Conservation (phyloP, 2,888 invertebrate genomes). For the Clistopyga incitator region DNA sequence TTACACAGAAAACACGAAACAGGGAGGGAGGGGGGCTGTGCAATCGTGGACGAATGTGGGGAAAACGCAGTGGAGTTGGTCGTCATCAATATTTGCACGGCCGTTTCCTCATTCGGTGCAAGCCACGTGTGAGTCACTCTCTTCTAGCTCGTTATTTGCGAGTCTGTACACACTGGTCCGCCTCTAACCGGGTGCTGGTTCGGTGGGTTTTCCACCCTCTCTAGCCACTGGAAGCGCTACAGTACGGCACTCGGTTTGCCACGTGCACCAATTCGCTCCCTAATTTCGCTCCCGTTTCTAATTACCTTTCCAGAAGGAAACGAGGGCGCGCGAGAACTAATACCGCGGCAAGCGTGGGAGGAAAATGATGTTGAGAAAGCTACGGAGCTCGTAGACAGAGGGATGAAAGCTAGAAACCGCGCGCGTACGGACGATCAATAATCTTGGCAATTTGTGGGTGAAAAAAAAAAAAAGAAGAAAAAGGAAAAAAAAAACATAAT, state of each 20-base stretch:
- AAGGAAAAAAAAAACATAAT: no score
- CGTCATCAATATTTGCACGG: slow-evolving; percentile 64
- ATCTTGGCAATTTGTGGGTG: slow-evolving; percentile 20
- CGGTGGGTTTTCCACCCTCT: slow-evolving; percentile 60
- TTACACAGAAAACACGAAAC: slow-evolving; percentile 27
- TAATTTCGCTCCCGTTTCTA: slow-evolving; percentile 68
- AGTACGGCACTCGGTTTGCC: slow-evolving; percentile 58
- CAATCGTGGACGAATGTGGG: slow-evolving; percentile 21
- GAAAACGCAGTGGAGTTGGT: slow-evolving; percentile 37
- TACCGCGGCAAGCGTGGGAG: slow-evolving; percentile 47
- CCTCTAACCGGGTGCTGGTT: slow-evolving; percentile 47
- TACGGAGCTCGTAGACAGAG: slow-evolving; percentile 16
- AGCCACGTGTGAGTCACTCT: slow-evolving; percentile 58
- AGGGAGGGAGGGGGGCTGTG: not conserved
- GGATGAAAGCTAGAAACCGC: slow-evolving; percentile 23
- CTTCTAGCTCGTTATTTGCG: slow-evolving; percentile 57
- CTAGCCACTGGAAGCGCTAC: slow-evolving; percentile 25
- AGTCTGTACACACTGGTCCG: slow-evolving; percentile 44
- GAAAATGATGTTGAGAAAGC: slow-evolving; percentile 61
- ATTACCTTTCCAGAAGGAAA: slow-evolving; percentile 68
- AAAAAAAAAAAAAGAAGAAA: slow-evolving; percentile 38
- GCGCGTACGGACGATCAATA: slow-evolving; percentile 27
- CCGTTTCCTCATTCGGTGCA: slow-evolving; percentile 54
- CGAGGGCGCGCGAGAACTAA: slow-evolving; percentile 63
- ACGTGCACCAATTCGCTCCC: slow-evolving; percentile 57